These are phyloP conservation scores for Carcinoscorpius rotundicauda DNA, from an alignment of 1,140 invertebrate species.

Conservation along the genomic window DNA sequence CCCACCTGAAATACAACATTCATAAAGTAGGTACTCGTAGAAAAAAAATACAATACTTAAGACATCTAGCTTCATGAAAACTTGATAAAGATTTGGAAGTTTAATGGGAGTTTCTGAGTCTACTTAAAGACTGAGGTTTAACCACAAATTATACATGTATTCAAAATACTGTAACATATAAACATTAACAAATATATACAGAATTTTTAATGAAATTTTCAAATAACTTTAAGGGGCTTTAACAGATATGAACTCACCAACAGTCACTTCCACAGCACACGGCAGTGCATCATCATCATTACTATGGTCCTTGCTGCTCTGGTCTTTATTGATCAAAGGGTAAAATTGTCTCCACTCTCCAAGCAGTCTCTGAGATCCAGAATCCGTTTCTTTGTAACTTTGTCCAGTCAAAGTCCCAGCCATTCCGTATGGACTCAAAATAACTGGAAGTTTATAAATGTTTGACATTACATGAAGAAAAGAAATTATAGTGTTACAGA, in stretches of 20 bases:
- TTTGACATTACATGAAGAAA: neutral
- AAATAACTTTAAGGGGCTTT: neutral
- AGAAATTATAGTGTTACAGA: constrained; percentile 6
- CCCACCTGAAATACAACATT: constrained; percentile 45
- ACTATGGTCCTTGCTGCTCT: constrained; percentile 16
- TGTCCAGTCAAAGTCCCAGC: constrained; percentile 81
- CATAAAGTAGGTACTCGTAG: neutral
- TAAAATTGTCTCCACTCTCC: constrained; percentile 93
- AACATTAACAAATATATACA: too few relatives aligned
- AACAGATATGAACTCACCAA: constrained; percentile 39
- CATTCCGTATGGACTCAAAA: constrained; percentile 86
- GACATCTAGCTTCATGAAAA: too few relatives aligned
- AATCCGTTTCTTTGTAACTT: constrained; percentile 56
- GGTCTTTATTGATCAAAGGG: constrained; percentile 47
- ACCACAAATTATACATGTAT: too few relatives aligned
- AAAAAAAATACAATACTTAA: too few relatives aligned
- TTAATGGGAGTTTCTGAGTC: too few relatives aligned
- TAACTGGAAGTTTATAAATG: constrained; percentile 45
- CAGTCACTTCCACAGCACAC: constrained; percentile 53
- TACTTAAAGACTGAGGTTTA: too few relatives aligned
- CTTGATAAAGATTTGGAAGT: too few relatives aligned
- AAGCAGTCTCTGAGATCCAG: constrained; percentile 58
- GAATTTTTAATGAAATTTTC: too few relatives aligned
- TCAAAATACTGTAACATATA: too few relatives aligned
- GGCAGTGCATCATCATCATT: constrained; percentile 39